phyloP scores from a whole-genome alignment of 2,113 vertebrate genomes.

The Cairina moschata region DNA sequence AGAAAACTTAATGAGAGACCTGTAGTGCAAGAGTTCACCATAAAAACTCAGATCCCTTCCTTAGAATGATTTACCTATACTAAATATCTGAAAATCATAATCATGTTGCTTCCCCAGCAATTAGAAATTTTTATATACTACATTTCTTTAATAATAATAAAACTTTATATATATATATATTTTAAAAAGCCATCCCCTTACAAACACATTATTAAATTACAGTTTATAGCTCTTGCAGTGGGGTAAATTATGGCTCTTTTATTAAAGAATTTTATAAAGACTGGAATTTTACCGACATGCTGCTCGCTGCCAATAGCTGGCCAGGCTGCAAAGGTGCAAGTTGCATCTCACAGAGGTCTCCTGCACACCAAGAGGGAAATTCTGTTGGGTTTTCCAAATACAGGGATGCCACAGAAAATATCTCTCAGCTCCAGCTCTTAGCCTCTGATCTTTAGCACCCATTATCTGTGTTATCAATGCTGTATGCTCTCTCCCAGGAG shows the following conservation, averaged over 20 bases:
- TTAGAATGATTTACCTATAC: not conserved
- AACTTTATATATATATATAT: not conserved
- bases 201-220: conserved; percentile 62
- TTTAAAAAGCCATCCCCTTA: conserved; percentile 13
- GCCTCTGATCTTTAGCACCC: not conserved
- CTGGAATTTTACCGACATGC: not conserved
- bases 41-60: not conserved
- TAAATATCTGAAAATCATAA: conserved; percentile 41
- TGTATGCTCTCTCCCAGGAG: not conserved
- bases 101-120: conserved; percentile 50
- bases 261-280: conserved; percentile 44
- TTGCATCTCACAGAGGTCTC: not conserved
- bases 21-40: not conserved
- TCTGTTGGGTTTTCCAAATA: not conserved
- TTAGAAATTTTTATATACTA: conserved; percentile 46
- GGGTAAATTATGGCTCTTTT: conserved; percentile 46
- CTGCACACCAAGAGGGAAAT: not conserved
- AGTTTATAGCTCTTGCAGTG: conserved; percentile 52
- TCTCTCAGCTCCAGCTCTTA: not conserved
- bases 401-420: not conserved
- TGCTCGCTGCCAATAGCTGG: not conserved
- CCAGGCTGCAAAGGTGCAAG: not conserved
- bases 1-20: conserved; percentile 20
- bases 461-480: not conserved
- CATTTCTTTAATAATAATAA: conserved; percentile 54